phyloP scores from a whole-genome alignment of 2,888 invertebrate genomes.

The Malthinus seriepunctatus region DNA sequence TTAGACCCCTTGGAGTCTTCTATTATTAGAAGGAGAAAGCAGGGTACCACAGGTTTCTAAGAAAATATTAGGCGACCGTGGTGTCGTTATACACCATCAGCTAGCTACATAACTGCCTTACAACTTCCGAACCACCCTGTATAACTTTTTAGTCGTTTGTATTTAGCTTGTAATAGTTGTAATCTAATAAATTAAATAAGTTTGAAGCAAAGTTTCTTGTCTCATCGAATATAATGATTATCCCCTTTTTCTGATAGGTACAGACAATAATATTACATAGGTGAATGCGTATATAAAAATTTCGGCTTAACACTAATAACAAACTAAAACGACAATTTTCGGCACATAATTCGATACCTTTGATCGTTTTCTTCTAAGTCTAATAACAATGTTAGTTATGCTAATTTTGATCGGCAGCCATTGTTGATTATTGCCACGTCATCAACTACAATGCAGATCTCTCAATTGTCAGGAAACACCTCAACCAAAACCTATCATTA shows the following conservation, averaged over 20 bases:
- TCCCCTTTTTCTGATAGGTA: not conserved
- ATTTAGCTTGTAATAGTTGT: too few species aligned
- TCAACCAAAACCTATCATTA: slow-evolving; percentile 28
- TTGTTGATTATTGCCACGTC: slow-evolving; percentile 35
- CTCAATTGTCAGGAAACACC: slow-evolving; percentile 33
- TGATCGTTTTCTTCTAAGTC: slow-evolving; percentile 26
- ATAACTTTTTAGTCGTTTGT: too few species aligned
- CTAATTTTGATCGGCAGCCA: slow-evolving; percentile 31
- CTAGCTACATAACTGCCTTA: too few species aligned
- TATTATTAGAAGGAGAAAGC: too few species aligned
- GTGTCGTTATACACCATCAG: too few species aligned
- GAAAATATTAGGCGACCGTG: too few species aligned
- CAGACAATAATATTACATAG: too few species aligned
- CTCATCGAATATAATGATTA: slow-evolving; percentile 33
- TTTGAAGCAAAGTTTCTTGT: slow-evolving; percentile 1
- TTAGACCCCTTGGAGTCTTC: too few species aligned
- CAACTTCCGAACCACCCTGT: too few species aligned
- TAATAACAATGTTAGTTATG: slow-evolving; percentile 36
- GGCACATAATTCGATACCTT: slow-evolving; percentile 25
- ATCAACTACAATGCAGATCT: slow-evolving; percentile 32
- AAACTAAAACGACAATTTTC: slow-evolving; percentile 20
- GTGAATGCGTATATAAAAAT: slow-evolving; percentile 22
- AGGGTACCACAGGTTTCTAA: too few species aligned
- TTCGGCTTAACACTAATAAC: slow-evolving; percentile 30
- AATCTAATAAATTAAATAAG: too few species aligned